Evolutionary conservation across 2,797 vertebrate species (phyloP), one percentile per base, ranked within the genome.

Genomic region (Sebastes nivosus): DNA sequence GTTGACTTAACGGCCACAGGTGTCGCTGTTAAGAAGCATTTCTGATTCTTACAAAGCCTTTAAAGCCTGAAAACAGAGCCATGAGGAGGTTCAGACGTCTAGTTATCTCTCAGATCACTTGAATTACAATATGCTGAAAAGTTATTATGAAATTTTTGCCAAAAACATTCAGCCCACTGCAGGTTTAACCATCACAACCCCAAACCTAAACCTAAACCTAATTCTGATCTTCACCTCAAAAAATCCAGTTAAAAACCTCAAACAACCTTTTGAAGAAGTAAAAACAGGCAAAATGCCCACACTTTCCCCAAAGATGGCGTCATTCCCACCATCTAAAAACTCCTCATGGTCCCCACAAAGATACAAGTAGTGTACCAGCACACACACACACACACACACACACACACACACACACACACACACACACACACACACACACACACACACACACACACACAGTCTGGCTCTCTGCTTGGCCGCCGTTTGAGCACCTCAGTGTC

Each of bases 401-500:
- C 64, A 6, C 66, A 63, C 3, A 30, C 59, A n/a, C 36, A 1
- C 24, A 16, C 20, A 22, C 38, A 46, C 60, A 20, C 54, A 58
- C 25, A 11, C 32, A 32, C 12, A 9, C 27, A 8, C 10, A 32
- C 29, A 30, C 29, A 29, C 32, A 50, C 16, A 30, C 30, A 27
- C 25, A 6, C 50, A n/a, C 34, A 46, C 64, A 7, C 66, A 63
- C 3, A 32, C 59, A n/a, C 36, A 1, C 24, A 16, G 29, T 11
- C 24, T 24, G 32, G 20, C 12, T 66, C 12, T 75, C 65, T 67
- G 69, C 67, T 82, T 63, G 22, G 42, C 72, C 38, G 58, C 61
- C 8, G 67, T 42, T 80, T 81, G 71, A 84, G 8, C 5, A 72
- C 63, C 70, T 18, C 14, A 0, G 27, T 71, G 89, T 72, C 34